Base-by-base conservation (phyloP, 1,140 invertebrate species). In the Caenorhabditis tropicalis region DNA sequence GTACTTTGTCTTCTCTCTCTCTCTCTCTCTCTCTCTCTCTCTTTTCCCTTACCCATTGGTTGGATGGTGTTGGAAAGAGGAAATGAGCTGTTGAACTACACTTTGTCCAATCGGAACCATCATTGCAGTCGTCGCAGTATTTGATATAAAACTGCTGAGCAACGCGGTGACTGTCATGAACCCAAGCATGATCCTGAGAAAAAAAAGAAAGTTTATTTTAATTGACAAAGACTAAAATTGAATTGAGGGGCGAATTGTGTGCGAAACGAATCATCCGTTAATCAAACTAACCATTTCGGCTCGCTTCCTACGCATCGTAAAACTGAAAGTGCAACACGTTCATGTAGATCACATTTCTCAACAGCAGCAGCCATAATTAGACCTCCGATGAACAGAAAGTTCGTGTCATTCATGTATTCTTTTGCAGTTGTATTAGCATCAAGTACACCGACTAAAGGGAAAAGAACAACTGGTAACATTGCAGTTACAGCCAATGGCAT, bases 291-390 rank as follows among this genome's bases (percentile, higher is more conserved):
- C 92, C 92, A 92, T 89, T 90, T 91, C 12, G 92, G 92, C 58
- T 92, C 92, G 7, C 92, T 88, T 49, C 96, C 96, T 46, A 96
- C 94, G 10, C 94, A 92, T 80, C 94, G 94, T 79, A 96, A 94
- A 5, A 95, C 94, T 86, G 93, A 93, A 29, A 96, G 91, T 0
- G 95, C 95, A 1, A 96, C 94, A 85, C 95, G 93, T 89, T 94
- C 94, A 87, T 96, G 95, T 7, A 96, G 91, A 90, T 95, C 94
- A 83, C 94, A 94, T 88, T 96, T 94, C 92, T 96, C 95, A 3
- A 96, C 94, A 0, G 95, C 95, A 9, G 95, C 93, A 0, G 96
- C 96, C 27, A 96, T 94, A 88, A 96, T 94, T 70, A 96, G 87
- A 24, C 93, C 92, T 16, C 92, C 93, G n/a, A 93, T 87, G 88